Evolutionary conservation across 64 coral and sea anemone species (phyloP).

Genomic region (Porites lutea): DNA sequence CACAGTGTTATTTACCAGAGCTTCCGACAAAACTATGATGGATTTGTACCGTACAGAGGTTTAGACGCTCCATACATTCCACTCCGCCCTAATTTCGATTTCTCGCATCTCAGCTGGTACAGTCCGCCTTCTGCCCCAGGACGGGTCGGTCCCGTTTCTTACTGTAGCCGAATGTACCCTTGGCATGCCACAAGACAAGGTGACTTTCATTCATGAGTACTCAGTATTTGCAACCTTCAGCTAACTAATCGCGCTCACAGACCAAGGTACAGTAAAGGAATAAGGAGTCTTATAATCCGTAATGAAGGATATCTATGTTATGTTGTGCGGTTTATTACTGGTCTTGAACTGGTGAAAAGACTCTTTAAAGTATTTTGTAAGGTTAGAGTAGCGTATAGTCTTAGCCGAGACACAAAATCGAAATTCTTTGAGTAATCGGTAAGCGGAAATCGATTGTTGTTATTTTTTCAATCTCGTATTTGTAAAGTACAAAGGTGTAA

Average conservation of each 20-base stretch:
- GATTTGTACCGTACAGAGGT: constrained; percentile 64
- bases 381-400: background rate
- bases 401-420: constrained; percentile 14
- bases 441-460: background rate
- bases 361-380: constrained; percentile 35
- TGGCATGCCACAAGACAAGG: constrained; percentile 53
- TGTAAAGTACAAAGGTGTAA: background rate
- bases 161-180: constrained; percentile 64
- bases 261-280: constrained; percentile 13
- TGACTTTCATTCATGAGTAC: constrained; percentile 34
- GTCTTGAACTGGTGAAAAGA: constrained; percentile 36
- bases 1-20: constrained; percentile 51
- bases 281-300: background rate
- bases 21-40: constrained; percentile 49
- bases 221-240: background rate
- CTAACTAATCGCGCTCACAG: background rate
- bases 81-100: constrained; percentile 53
- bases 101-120: constrained; percentile 63
- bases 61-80: constrained; percentile 62
- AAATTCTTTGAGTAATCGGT: background rate
- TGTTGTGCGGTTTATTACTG: background rate
- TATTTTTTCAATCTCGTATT: background rate
- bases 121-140: constrained; percentile 12
- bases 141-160: constrained; percentile 47
- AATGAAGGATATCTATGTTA: constrained; percentile 1